Conservation (phyloP, 2,797 vertebrate genomes). For the Sebastes minor region DNA sequence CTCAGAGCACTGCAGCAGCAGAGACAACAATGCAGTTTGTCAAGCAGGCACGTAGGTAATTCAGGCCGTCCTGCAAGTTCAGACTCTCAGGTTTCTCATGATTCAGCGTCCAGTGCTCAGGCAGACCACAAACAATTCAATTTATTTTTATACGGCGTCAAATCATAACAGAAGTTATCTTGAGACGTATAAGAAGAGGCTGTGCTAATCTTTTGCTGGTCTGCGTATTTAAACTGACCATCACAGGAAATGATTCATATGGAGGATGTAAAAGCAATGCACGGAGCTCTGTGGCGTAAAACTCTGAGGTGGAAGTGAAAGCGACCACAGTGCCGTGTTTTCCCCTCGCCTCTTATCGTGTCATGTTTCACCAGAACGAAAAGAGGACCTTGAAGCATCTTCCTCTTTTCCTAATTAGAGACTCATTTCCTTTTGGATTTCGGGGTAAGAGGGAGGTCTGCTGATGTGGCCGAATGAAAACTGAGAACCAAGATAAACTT, state of each 20-base stretch:
- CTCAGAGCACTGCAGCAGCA: not conserved
- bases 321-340: constrained; percentile 18
- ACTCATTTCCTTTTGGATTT: constrained; percentile 57
- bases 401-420: constrained; percentile 62
- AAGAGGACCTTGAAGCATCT: constrained; percentile 61
- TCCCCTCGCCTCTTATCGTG: not conserved
- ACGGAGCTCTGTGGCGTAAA: constrained; percentile 1
- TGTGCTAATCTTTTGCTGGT: not conserved
- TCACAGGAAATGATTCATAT: constrained; percentile 47
- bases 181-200: not conserved
- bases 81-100: constrained; percentile 16
- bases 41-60: not conserved
- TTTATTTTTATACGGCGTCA: too few species aligned
- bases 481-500: constrained; percentile 34
- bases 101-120: not conserved
- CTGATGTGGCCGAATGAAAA: constrained; percentile 25
- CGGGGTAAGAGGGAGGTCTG: not conserved
- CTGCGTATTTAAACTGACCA: not conserved
- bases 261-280: not conserved
- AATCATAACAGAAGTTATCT: too few species aligned
- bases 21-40: constrained; percentile 1
- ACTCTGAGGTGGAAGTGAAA: constrained; percentile 70
- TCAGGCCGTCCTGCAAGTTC: not conserved
- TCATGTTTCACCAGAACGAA: constrained; percentile 42
- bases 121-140: not conserved